Evolutionary conservation across 2,797 vertebrate species (phyloP), one percentile per base, ranked within the genome.

Genomic region (Poecilia gillii): DNA sequence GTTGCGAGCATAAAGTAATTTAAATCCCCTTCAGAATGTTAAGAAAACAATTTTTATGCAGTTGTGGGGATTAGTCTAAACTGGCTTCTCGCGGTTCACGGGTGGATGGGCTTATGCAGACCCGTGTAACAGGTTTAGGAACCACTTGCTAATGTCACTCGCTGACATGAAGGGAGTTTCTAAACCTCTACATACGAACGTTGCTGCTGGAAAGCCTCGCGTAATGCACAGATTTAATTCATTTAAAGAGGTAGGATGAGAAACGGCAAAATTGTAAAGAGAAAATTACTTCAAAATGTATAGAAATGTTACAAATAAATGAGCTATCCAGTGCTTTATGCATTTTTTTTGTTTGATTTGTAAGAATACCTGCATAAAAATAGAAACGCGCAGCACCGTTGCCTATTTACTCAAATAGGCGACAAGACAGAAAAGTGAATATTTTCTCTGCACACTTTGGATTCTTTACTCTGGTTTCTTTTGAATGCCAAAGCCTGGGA

Each of bases 41-140:
- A 90, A 94, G 91, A 90, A 93, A 94, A 92, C 81, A 87, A 91
- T 94, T 93, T 62, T 93, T 88, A 76, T 90, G 91, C 93, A 93
- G 91, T 91, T 81, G 86, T 82, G 88, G 89, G 90, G 92, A 94
- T 95, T 92, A 93, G 90, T 85, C 84, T 92, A 92, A 94, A 96
- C 88, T 83, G 91, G 91, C 90, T 89, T 92, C 91, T 90, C 71
- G 73, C 89, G 85, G 89, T 93, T 95, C 93, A 95, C 84, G 87
- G 90, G 75, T 94, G 90, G 90, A 94, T 88, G 74, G 90, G 91
- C 92, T 96, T 95, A 94, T 89, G 91, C 73, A 0, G 83, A 79
- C 75, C 90, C 90, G 85, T 93, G 87, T 93, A 95, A 95, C 91
- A 88, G 94, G 94, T 94, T 95, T 94, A 94, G 88, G 81, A 82